Percentiles rank a stretch among this genome's conserved stretches.
phyloP scores from a whole-genome alignment of 1,140 invertebrate species.

The Monomorium pharaonis region DNA sequence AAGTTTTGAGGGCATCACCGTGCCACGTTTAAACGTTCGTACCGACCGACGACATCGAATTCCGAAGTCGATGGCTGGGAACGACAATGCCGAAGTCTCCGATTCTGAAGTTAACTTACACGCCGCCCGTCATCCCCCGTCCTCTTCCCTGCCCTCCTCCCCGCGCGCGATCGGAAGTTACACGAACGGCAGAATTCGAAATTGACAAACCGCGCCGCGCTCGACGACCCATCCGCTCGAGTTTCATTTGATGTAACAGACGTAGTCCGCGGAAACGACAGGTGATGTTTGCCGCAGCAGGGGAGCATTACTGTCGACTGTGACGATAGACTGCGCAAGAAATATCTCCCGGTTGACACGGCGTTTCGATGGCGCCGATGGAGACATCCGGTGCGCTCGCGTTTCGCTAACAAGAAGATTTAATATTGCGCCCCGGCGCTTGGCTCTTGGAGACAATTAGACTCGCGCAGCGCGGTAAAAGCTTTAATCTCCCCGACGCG shows the following conservation, averaged over 20 bases:
- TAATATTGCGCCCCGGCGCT: constrained; percentile 37
- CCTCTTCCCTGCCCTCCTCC: not conserved
- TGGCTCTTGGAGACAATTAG: constrained; percentile 55
- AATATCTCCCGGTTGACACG: constrained; percentile 16
- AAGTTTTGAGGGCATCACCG: constrained; percentile 44
- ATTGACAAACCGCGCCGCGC: constrained; percentile 44
- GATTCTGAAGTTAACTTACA: constrained; percentile 37
- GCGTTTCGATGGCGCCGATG: constrained; percentile 4
- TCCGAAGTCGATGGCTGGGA: constrained; percentile 39
- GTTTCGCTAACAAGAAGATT: constrained; percentile 52
- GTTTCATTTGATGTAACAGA: constrained; percentile 31
- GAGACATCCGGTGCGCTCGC: constrained; percentile 33
- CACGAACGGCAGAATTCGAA: constrained; percentile 17
- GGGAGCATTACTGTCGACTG: constrained; percentile 14
- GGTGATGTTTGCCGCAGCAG: constrained; percentile 32
- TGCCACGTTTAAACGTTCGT: constrained; percentile 32
- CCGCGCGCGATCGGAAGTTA: not conserved
- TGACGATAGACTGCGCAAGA: constrained; percentile 8
- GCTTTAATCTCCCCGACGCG: constrained; percentile 47
- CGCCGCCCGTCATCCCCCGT: not conserved
- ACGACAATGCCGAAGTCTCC: constrained; percentile 18
- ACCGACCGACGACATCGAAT: constrained; percentile 34
- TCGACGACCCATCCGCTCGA: constrained; percentile 30
- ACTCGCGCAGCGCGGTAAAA: constrained; percentile 41
- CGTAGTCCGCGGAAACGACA: constrained; percentile 19